Conservation (phyloP, 2,888 invertebrate genomes). For the Acanthosoma haemorrhoidale region DNA sequence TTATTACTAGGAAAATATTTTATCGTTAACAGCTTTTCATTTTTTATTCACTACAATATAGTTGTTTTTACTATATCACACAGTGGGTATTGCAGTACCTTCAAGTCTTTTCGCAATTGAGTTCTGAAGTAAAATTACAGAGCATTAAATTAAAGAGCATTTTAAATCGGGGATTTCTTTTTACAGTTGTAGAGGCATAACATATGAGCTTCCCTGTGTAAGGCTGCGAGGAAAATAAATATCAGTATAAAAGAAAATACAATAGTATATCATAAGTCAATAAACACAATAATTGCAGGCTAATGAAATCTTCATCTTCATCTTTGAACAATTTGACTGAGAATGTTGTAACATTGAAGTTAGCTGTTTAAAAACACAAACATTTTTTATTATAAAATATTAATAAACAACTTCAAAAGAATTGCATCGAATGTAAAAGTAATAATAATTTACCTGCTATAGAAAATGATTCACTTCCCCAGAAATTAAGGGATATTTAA, state of each 20-base stretch:
- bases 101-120: conserved; percentile 9
- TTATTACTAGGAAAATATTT: neutral
- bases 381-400: neutral
- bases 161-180: neutral
- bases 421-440: neutral
- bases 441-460: neutral
- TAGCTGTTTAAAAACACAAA: neutral
- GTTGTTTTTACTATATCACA: neutral
- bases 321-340: neutral
- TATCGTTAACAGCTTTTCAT: neutral
- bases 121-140: neutral
- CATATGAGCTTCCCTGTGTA: neutral
- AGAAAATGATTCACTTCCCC: neutral
- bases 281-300: neutral
- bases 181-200: neutral
- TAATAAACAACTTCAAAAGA: neutral
- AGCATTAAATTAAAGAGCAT: conserved; percentile 4
- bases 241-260: neutral
- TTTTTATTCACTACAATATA: neutral
- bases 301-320: neutral
- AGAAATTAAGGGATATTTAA: neutral
- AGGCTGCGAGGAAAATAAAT: neutral
- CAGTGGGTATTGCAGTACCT: neutral
- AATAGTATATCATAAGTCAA: neutral
- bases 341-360: neutral